Evolutionary conservation across 2,113 vertebrate species (phyloP).

Genomic region (Coturnix japonica): DNA sequence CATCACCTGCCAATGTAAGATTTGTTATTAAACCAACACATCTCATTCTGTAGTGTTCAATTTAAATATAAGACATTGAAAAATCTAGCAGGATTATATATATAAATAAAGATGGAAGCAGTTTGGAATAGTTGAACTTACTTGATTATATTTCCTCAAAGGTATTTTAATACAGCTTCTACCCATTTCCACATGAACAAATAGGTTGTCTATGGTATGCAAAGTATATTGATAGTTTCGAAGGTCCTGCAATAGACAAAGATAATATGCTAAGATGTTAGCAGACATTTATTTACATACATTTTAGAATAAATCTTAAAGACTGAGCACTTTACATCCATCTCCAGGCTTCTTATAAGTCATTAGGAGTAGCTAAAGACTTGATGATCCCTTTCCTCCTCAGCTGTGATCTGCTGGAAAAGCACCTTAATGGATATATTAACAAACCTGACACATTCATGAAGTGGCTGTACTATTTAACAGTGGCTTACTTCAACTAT

Average conservation of each 20-base stretch:
- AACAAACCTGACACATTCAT: neutral
- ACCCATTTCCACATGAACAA: constrained; percentile 95
- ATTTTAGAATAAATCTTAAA: neutral
- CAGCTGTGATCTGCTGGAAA: neutral
- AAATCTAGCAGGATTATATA: neutral
- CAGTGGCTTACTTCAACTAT: neutral
- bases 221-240: constrained; percentile 94
- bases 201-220: constrained; percentile 85
- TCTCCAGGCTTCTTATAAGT: neutral
- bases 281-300: neutral
- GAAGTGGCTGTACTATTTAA: neutral
- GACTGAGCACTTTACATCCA: neutral
- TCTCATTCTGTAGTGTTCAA: neutral
- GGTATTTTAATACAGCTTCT: constrained; percentile 94
- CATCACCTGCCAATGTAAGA: constrained; percentile 82
- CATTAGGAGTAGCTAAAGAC: neutral
- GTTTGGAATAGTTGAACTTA: constrained; percentile 62
- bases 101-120: too few relatives aligned
- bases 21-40: neutral
- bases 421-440: neutral
- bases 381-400: neutral
- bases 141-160: constrained; percentile 86
- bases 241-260: constrained; percentile 83
- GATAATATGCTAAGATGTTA: neutral
- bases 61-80: neutral